Percentiles rank a stretch among this genome's conserved stretches.
phyloP scores from a whole-genome alignment of 2,113 vertebrate genomes.

The Sciurus niger region DNA sequence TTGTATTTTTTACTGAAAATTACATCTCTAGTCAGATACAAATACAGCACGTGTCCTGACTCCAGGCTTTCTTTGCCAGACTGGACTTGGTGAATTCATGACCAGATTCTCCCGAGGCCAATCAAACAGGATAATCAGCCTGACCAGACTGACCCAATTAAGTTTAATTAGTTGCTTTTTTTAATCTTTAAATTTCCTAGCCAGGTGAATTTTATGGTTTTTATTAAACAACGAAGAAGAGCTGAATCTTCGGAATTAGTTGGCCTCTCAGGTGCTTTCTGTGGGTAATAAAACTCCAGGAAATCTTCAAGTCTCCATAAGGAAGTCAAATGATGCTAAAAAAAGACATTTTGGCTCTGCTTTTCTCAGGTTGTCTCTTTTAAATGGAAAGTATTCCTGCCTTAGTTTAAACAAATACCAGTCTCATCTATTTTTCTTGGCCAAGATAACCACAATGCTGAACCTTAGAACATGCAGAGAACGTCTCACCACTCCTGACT shows the following conservation, averaged over 20 bases:
- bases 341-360: background rate
- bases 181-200: constrained; percentile 75
- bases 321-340: constrained; percentile 63
- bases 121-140: constrained; percentile 79
- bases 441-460: background rate
- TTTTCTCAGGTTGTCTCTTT: background rate
- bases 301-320: constrained; percentile 64
- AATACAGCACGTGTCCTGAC: constrained; percentile 26
- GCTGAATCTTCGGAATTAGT: constrained; percentile 77
- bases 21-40: constrained; percentile 63
- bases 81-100: constrained; percentile 39
- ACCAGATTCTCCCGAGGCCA: constrained; percentile 69
- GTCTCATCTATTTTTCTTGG: background rate
- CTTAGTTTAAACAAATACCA: background rate
- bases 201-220: constrained; percentile 80
- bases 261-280: constrained; percentile 73
- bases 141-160: constrained; percentile 81
- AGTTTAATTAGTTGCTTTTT: constrained; percentile 84
- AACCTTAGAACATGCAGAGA: background rate
- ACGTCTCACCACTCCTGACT: background rate
- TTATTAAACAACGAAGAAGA: constrained; percentile 81
- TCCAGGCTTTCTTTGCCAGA: constrained; percentile 53
- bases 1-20: constrained; percentile 65
- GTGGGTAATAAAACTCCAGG: constrained; percentile 75
- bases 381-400: background rate